Evolutionary conservation across 1,140 invertebrate genomes (phyloP).

Genomic region (Apis dorsata): DNA sequence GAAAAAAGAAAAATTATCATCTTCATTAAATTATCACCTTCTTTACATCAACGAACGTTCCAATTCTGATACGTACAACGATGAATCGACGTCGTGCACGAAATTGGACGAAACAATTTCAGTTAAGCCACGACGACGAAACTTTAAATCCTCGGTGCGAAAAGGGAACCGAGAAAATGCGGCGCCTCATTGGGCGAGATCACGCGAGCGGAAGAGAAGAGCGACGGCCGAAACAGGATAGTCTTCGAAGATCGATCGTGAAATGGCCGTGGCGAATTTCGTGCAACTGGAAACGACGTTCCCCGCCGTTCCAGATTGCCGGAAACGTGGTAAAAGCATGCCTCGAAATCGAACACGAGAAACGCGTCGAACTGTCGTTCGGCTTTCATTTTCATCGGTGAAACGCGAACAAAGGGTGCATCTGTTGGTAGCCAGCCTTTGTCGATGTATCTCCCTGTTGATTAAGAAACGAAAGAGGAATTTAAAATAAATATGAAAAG

Average conservation of each 20-base stretch:
- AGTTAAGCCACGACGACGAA: conserved; percentile 27
- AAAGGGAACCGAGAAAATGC: conserved; percentile 14
- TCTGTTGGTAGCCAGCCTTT: neutral
- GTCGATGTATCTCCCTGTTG: neutral
- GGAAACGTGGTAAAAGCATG: neutral
- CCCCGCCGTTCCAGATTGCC: neutral
- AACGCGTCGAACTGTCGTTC: neutral
- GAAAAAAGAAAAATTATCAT: too few relatives aligned
- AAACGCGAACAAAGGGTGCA: neutral
- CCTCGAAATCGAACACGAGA: neutral
- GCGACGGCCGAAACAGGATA: neutral
- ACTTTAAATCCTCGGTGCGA: conserved; percentile 25
- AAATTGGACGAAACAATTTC: neutral
- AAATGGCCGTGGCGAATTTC: neutral
- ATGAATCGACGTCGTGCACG: too few relatives aligned
- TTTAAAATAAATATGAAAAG: too few relatives aligned
- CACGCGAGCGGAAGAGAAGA: conserved; percentile 22
- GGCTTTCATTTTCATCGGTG: neutral
- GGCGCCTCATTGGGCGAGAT: conserved; percentile 35
- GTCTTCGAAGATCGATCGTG: neutral
- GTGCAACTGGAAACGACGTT: neutral
- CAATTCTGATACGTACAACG: too few relatives aligned
- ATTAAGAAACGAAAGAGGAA: too few relatives aligned
- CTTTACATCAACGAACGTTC: too few relatives aligned
- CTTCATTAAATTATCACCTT: too few relatives aligned